phyloP scores from a whole-genome alignment of 2,888 invertebrate genomes.

The Agriotes lineatus region DNA sequence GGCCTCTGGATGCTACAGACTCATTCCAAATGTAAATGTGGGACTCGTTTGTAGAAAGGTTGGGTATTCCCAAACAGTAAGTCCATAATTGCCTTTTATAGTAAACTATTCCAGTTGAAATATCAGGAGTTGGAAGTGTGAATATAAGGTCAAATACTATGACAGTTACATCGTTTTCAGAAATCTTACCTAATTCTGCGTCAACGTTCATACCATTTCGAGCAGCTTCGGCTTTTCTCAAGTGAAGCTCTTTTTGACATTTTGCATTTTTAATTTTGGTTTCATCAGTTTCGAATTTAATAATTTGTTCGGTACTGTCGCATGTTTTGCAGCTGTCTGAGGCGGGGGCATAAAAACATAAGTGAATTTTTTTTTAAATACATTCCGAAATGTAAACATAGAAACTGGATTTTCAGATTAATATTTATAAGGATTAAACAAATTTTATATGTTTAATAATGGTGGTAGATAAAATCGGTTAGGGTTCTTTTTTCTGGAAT shows the following conservation, averaged over 20 bases:
- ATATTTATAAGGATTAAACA: no score
- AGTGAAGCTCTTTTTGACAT: slow-evolving; percentile 1
- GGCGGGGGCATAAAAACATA: neutral
- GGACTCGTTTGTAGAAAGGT: slow-evolving; percentile 26
- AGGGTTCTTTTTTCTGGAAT: no score
- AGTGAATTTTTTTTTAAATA: no score
- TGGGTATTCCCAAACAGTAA: slow-evolving; percentile 47
- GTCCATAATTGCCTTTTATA: slow-evolving; percentile 51
- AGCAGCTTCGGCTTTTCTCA: slow-evolving; percentile 12
- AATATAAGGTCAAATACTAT: slow-evolving; percentile 46
- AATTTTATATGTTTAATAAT: no score
- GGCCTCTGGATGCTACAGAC: slow-evolving; percentile 51
- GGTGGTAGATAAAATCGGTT: no score
- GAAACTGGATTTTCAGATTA: no score
- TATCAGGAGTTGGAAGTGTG: slow-evolving; percentile 45
- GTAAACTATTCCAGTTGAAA: slow-evolving; percentile 49
- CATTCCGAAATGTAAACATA: no score
- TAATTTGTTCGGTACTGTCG: neutral
- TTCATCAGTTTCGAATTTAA: neutral
- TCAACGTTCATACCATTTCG: slow-evolving; percentile 7
- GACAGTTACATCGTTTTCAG: slow-evolving; percentile 19
- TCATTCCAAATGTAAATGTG: slow-evolving; percentile 51
- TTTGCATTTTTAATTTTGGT: neutral
- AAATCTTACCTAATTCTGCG: neutral
- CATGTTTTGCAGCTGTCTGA: slow-evolving; percentile 2